phyloP scores from a whole-genome alignment of 2,113 vertebrate genomes.

The Gallinago paraguaiae region DNA sequence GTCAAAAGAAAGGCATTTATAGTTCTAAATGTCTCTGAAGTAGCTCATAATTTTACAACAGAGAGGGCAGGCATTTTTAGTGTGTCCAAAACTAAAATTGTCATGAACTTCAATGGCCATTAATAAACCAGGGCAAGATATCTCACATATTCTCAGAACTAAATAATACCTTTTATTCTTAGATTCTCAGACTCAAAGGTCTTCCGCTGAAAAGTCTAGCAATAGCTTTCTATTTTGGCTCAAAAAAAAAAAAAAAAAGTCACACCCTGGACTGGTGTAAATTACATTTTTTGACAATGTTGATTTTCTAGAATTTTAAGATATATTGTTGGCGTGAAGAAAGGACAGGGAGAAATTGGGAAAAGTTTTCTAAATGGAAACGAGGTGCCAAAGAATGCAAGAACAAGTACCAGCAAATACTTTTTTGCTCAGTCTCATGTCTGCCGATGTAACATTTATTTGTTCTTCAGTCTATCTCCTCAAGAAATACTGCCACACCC shows the following conservation, averaged over 20 bases:
- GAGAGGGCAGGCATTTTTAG: neutral
- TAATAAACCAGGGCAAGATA: neutral
- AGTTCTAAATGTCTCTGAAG: neutral
- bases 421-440: neutral
- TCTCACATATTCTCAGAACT: neutral
- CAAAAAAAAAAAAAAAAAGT: neutral
- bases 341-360: neutral
- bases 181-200: neutral
- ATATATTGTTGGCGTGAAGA: neutral
- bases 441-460: neutral
- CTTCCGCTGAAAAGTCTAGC: neutral
- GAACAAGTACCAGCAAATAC: neutral
- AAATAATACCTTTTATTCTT: neutral
- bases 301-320: neutral
- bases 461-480: neutral
- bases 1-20: neutral
- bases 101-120: neutral
- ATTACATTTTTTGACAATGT: neutral
- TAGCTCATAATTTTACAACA: neutral
- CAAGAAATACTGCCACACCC: neutral
- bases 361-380: neutral
- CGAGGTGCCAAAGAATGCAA: neutral
- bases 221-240: neutral
- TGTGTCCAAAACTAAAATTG: neutral
- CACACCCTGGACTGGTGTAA: neutral